Percentiles rank a stretch among this genome's conserved stretches.
These are phyloP conservation scores for Hirudinaria manillensis DNA, from an alignment of 2,888 invertebrate species.

Conservation along the genomic window DNA sequence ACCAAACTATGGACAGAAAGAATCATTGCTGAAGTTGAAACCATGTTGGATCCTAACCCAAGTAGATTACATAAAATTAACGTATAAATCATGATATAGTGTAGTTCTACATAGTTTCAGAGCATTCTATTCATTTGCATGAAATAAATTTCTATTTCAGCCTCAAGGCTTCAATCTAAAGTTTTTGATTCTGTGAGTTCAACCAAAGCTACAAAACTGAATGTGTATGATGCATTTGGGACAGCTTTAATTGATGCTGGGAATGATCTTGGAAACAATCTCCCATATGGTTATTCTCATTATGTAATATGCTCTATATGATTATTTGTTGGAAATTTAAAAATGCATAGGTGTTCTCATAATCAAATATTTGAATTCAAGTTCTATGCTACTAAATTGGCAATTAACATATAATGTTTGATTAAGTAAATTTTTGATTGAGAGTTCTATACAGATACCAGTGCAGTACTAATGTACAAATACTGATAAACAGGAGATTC, in stretches of 20 bases:
- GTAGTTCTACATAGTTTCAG: not conserved
- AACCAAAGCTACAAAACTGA: constrained; percentile 72
- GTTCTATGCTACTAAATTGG: not conserved
- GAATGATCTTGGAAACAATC: constrained; percentile 73
- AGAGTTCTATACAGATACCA: not conserved
- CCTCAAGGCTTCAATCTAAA: constrained; percentile 20
- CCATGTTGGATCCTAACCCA: constrained; percentile 82
- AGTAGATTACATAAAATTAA: constrained; percentile 55
- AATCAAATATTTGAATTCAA: not conserved
- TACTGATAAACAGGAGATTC: constrained; percentile 65
- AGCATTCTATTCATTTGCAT: not conserved
- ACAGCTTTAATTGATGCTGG: constrained; percentile 78
- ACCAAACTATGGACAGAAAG: constrained; percentile 81
- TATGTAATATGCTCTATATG: no score
- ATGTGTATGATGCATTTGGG: constrained; percentile 76
- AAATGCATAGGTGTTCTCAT: not conserved
- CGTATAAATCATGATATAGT: not conserved
- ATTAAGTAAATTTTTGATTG: not conserved
- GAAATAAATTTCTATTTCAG: constrained; percentile 2
- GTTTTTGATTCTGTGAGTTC: constrained; percentile 62
- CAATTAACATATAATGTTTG: not conserved
- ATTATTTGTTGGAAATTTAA: no score
- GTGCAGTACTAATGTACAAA: not conserved
- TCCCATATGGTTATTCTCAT: constrained; percentile 66
- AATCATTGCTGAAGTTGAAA: constrained; percentile 71